A percentile compares a stretch with the other conserved stretches of the same genome.
phyloP scores from a whole-genome alignment of 2,797 vertebrate genomes.

The Tapera naevia region DNA sequence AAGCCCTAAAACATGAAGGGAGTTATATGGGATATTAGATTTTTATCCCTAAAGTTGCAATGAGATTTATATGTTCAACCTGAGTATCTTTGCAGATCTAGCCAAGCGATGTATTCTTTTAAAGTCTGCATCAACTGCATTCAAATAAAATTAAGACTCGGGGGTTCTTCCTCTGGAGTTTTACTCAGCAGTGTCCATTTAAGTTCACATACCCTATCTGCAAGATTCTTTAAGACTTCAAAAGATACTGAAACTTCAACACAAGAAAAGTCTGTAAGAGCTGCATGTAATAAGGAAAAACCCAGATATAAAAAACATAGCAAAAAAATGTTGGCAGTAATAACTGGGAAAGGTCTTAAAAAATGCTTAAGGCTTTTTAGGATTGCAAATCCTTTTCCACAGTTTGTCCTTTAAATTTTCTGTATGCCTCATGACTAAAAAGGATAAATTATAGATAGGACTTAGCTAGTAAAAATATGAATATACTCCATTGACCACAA shows the following conservation, averaged over 20 bases:
- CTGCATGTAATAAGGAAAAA: background rate
- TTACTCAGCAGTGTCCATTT: background rate
- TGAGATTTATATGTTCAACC: background rate
- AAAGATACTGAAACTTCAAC: background rate
- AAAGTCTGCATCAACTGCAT: background rate
- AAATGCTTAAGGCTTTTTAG: background rate
- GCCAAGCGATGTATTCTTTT: background rate
- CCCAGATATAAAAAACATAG: background rate
- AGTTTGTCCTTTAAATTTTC: constrained; percentile 1
- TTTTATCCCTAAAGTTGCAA: background rate
- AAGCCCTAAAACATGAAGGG: background rate
- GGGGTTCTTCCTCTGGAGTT: background rate
- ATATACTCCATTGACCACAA: background rate
- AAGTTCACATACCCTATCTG: background rate
- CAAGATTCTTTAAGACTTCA: background rate
- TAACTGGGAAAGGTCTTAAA: background rate
- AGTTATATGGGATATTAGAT: background rate
- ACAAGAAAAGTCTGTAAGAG: background rate
- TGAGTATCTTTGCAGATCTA: background rate
- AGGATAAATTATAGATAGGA: background rate
- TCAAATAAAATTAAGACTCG: background rate
- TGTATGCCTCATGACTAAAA: background rate
- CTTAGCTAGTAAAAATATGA: background rate
- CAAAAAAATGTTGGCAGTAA: background rate
- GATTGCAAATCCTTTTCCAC: background rate